Conservation (phyloP, 2,888 invertebrate species). For the Epinotia nisella region DNA sequence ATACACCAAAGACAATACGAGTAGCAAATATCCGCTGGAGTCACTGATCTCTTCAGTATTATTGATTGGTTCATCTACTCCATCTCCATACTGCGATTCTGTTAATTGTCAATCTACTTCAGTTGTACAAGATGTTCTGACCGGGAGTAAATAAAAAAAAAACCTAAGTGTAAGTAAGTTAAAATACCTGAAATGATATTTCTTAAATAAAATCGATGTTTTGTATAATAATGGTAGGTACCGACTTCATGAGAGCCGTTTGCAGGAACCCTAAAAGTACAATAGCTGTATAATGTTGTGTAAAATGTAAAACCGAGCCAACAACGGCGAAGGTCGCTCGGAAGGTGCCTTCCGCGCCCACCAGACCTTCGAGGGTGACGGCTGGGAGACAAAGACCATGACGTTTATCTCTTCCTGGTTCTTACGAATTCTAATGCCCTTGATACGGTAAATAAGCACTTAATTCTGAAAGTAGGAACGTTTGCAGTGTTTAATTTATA, state of each 20-base stretch:
- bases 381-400: conserved; percentile 72
- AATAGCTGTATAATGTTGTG: conserved; percentile 37
- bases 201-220: neutral
- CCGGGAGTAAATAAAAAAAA: neutral
- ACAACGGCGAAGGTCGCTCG: conserved; percentile 49
- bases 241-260: neutral
- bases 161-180: neutral
- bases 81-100: neutral
- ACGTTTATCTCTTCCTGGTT: conserved; percentile 75
- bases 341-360: conserved; percentile 67
- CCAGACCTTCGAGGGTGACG: conserved; percentile 59
- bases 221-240: neutral
- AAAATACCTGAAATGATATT: neutral
- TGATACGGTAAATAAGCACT: conserved; percentile 57
- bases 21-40: neutral
- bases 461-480: conserved; percentile 43
- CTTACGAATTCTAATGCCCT: conserved; percentile 73
- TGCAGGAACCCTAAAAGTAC: conserved; percentile 36
- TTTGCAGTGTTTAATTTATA: neutral
- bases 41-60: neutral
- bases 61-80: neutral
- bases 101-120: neutral
- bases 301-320: conserved; percentile 46
- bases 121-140: neutral
- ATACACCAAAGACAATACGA: neutral